Percentiles rank a stretch among this genome's conserved stretches.
These are phyloP conservation scores for Diabrotica balteata DNA, from an alignment of 2,888 invertebrate species.

Conservation along the genomic window DNA sequence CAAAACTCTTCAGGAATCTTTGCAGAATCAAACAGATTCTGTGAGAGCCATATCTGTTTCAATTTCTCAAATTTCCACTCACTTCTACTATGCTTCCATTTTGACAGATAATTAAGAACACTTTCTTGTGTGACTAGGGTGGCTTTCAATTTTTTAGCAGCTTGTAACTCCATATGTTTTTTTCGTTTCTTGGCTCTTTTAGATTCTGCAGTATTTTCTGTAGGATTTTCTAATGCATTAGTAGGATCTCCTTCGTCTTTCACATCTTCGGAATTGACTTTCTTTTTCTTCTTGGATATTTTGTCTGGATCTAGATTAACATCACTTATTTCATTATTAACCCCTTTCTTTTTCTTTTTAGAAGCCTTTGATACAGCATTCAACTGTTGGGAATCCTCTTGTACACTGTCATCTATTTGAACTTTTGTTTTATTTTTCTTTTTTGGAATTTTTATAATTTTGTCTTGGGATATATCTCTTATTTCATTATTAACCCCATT, in stretches of 20 bases:
- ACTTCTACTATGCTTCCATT: slow-evolving; percentile 74
- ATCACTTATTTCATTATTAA: no score
- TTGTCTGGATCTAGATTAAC: no score
- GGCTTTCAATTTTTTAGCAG: slow-evolving; percentile 63
- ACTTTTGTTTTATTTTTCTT: slow-evolving; percentile 3
- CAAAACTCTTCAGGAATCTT: slow-evolving; percentile 70
- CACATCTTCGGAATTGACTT: not conserved
- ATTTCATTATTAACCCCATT: not conserved
- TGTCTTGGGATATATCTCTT: no score
- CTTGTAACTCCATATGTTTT: slow-evolving; percentile 66
- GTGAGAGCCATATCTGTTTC: slow-evolving; percentile 78
- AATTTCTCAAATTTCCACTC: slow-evolving; percentile 85
- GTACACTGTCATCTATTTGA: not conserved
- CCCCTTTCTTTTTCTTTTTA: not conserved
- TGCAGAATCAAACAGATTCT: slow-evolving; percentile 69
- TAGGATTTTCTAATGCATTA: no score
- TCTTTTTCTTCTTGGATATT: not conserved
- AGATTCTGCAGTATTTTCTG: slow-evolving; percentile 58
- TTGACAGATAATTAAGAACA: slow-evolving; percentile 71
- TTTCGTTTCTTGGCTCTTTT: slow-evolving; percentile 72
- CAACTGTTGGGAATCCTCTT: slow-evolving; percentile 3
- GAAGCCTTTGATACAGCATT: not conserved
- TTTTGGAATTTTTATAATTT: not conserved
- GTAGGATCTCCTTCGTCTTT: not conserved
- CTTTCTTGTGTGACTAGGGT: slow-evolving; percentile 67